Conservation (phyloP, 1,140 invertebrate genomes). For the Zaprionus africanus region DNA sequence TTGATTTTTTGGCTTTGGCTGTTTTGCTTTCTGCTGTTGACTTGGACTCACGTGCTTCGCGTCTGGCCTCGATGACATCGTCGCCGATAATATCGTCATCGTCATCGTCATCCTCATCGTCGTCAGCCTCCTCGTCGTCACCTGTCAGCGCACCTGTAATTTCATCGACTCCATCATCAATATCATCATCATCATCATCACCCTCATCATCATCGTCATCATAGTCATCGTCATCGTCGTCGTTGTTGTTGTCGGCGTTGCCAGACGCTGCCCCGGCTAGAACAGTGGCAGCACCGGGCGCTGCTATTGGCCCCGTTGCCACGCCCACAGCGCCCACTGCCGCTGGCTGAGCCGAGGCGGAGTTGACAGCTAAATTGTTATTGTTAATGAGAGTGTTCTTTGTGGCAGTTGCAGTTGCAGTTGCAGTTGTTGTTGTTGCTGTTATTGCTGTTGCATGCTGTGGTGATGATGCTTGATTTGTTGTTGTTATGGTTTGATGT, state of each 20-base stretch:
- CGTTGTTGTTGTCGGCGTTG: conserved; percentile 86
- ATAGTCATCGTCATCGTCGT: conserved; percentile 86
- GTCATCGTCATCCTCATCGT: conserved; percentile 91
- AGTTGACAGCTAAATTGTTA: conserved; percentile 58
- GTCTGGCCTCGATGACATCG: conserved; percentile 88
- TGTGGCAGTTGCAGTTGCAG: conserved; percentile 46
- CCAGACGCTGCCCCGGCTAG: conserved; percentile 85
- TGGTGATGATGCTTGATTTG: conserved; percentile 64
- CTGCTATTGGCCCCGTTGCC: conserved; percentile 50
- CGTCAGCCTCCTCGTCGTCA: conserved; percentile 86
- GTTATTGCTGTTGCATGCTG: conserved; percentile 36
- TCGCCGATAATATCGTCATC: conserved; percentile 87
- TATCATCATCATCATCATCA: conserved; percentile 85
- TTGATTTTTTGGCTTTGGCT: conserved; percentile 85
- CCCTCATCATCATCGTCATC: conserved; percentile 89
- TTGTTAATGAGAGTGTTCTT: conserved; percentile 67
- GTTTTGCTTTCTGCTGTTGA: conserved; percentile 85
- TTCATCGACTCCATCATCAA: conserved; percentile 86
- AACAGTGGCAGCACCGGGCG: conserved; percentile 84
- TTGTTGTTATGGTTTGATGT: conserved; percentile 49
- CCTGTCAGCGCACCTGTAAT: conserved; percentile 87
- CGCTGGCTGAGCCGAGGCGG: conserved; percentile 48
- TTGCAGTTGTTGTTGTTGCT: conserved; percentile 38
- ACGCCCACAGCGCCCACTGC: conserved; percentile 36
- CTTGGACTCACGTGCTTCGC: conserved; percentile 92